Base-by-base conservation (phyloP, 2,888 invertebrate genomes). In the Globia sparganii region DNA sequence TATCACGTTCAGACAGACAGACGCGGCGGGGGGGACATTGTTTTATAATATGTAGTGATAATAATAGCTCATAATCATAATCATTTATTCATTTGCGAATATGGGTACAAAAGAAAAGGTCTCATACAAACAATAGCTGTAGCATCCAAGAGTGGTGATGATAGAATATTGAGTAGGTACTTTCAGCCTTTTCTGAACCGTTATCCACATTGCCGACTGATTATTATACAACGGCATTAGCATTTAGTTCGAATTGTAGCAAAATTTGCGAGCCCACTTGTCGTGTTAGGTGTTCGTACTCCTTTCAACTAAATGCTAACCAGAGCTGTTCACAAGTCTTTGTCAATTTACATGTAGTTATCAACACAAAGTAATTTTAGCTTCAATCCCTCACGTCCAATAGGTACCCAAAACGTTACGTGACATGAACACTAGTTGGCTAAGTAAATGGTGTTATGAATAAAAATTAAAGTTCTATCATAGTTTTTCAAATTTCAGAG, bases 321-420 rank as follows among this genome's bases (percentile, higher is more conserved):
- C 28, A 28, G 40, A 28, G 6, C 37, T 43, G 9, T 49, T 25
- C 58, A 31, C 18, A 56, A 46, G n/a, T 34, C 43, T 56, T n/a
- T 67, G 43, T 43, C 34, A 21, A 56, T 64, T 75, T 49, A 49
- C 37, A 40, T 74, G 9, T 31, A 66, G 15, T 37, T 71, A 28
- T 15, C 25, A 76, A 31, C n/a, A 49, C 21, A 11, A 49, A 53
- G 8, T 40, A 4, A 62, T 53, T 31, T 69, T n/a, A 70, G 58
- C 13, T 49, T 58, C 15, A 49, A 31, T 58, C 5, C 8, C 56
- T 6, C 31, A 67, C 15, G 40, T 78, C n/a, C 18, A 31, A 43
- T 40, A n/a, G n/a, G 40, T 40, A 65, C 31, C 37, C 56, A 4
- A 49, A 78, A 28, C 0, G 34, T 18, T 28, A 71, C 56, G 70